Conservation (phyloP, 2,113 vertebrate genomes). For the Antennarius striatus region DNA sequence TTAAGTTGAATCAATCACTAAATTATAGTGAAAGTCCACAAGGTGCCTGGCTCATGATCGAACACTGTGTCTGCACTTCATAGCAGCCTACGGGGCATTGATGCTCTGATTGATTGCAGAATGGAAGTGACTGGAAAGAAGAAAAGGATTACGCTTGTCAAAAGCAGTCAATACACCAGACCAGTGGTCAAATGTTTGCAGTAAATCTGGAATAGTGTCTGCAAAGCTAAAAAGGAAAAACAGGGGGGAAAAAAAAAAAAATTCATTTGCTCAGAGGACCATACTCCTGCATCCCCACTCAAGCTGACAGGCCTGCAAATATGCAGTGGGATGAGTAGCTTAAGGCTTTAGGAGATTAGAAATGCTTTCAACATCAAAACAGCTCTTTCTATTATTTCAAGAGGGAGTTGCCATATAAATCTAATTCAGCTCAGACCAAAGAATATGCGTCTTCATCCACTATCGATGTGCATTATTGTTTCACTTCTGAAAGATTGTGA, state of each 20-base stretch:
- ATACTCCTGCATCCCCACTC: conserved; percentile 61
- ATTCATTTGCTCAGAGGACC: conserved; percentile 67
- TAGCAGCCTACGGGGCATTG: conserved; percentile 85
- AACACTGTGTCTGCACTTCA: conserved; percentile 89
- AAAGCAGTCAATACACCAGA: conserved; percentile 81
- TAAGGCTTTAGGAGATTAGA: conserved; percentile 74
- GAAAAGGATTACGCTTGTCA: conserved; percentile 89
- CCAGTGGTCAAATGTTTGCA: conserved; percentile 86
- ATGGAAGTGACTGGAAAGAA: conserved; percentile 88
- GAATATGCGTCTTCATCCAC: conserved; percentile 56
- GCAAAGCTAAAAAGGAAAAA: conserved; percentile 79
- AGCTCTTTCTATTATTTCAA: conserved; percentile 66
- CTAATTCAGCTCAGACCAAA: conserved; percentile 52
- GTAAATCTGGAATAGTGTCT: conserved; percentile 84
- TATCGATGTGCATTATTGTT: conserved; percentile 66
- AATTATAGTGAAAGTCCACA: conserved; percentile 87
- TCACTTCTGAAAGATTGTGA: conserved; percentile 40
- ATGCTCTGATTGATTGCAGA: conserved; percentile 91
- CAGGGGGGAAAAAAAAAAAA: conserved; percentile 42
- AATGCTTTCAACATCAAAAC: conserved; percentile 74
- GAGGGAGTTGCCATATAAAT: conserved; percentile 58
- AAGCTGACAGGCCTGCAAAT: conserved; percentile 76
- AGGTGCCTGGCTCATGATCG: conserved; percentile 81
- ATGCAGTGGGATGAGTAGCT: conserved; percentile 64
- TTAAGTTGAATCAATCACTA: conserved; percentile 88